phyloP scores from a whole-genome alignment of 2,888 invertebrate genomes.

The Julus scanicus region DNA sequence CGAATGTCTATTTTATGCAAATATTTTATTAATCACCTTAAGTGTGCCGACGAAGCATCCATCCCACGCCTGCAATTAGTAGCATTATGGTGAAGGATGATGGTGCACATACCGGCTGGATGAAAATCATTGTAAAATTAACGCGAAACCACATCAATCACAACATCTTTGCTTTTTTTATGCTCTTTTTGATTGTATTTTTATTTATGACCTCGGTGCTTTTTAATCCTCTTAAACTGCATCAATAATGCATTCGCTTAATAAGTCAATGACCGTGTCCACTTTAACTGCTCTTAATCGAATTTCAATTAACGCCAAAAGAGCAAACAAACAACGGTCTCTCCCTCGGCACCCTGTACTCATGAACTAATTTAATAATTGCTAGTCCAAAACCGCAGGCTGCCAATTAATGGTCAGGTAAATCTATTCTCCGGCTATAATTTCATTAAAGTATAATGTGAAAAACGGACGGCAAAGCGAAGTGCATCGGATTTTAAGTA shows the following conservation, averaged over 20 bases:
- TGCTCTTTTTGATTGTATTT: not conserved
- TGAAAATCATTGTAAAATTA: slow-evolving; percentile 45
- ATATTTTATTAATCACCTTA: slow-evolving; percentile 45
- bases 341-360: not conserved
- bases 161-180: slow-evolving; percentile 34
- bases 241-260: not conserved
- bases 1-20: slow-evolving; percentile 42
- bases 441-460: not conserved
- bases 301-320: slow-evolving; percentile 19
- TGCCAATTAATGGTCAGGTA: slow-evolving; percentile 19
- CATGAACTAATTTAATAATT: slow-evolving; percentile 8
- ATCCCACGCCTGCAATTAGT: slow-evolving; percentile 44
- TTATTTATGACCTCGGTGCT: slow-evolving; percentile 7
- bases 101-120: slow-evolving; percentile 37
- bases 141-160: slow-evolving; percentile 43
- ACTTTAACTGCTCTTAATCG: not conserved
- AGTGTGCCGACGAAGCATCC: slow-evolving; percentile 35
- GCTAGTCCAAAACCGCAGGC: not conserved
- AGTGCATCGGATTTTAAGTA: not conserved
- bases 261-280: slow-evolving; percentile 20
- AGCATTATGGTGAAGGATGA: slow-evolving; percentile 31
- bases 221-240: not conserved
- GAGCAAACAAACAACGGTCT: not conserved
- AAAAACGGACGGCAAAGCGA: not conserved
- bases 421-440: not conserved